Percentiles rank a stretch among this genome's conserved stretches.
These are phyloP conservation scores for Therioaphis trifolii DNA, from an alignment of 2,888 invertebrate species.

Conservation along the genomic window DNA sequence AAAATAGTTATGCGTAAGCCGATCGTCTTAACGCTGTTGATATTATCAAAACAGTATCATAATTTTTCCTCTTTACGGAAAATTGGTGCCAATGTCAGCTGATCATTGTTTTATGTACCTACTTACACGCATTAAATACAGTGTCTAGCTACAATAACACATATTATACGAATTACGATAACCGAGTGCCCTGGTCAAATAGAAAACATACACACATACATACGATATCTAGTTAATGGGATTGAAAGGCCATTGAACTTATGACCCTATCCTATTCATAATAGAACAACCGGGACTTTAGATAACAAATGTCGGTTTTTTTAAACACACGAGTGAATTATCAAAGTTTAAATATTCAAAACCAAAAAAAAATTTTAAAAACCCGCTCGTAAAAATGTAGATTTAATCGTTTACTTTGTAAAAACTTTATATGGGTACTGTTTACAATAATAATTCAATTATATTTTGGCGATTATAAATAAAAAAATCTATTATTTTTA, in stretches of 20 bases:
- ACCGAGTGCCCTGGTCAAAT: conserved; percentile 36
- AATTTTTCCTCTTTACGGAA: background rate
- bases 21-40: no score
- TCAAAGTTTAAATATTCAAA: conserved; percentile 26
- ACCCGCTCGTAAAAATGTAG: background rate
- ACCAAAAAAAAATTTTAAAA: background rate
- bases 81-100: background rate
- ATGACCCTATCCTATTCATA: conserved; percentile 52
- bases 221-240: conserved; percentile 51
- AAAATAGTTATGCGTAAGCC: no score
- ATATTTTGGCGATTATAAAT: no score
- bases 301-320: conserved; percentile 55
- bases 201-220: conserved; percentile 27
- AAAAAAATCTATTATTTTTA: no score
- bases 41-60: background rate
- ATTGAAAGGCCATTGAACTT: conserved; percentile 58
- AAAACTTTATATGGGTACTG: no score
- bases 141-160: background rate
- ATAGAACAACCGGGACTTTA: conserved; percentile 32
- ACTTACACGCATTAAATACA: background rate
- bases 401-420: background rate
- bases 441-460: conserved; percentile 1
- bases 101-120: background rate
- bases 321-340: conserved; percentile 15
- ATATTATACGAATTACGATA: background rate